Conservation (phyloP, 2,113 vertebrate species). For the Callipepla squamata region DNA sequence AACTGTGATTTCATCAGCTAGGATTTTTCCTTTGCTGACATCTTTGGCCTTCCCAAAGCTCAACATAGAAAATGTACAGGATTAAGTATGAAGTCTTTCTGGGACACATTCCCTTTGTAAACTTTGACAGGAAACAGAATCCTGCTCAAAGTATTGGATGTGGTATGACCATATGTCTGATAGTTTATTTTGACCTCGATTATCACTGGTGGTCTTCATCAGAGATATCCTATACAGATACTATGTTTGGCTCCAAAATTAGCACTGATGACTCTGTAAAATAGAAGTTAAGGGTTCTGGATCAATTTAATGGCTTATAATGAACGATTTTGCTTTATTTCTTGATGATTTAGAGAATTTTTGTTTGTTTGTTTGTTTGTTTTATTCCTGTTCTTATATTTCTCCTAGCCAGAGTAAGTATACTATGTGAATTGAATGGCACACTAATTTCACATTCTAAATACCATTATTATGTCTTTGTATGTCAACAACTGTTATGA, state of each 20-base stretch:
- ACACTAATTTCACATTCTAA: not conserved
- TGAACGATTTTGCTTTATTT: not conserved
- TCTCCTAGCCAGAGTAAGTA: not conserved
- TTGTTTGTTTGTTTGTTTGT: not conserved
- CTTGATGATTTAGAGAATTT: conserved; percentile 28
- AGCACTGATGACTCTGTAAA: not conserved
- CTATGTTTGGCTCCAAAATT: not conserved
- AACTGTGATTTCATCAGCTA: conserved; percentile 17
- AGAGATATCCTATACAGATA: not conserved
- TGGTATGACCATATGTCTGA: not conserved
- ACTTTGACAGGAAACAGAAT: not conserved
- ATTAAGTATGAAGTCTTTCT: not conserved
- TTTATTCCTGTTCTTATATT: conserved; percentile 8
- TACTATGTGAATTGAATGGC: not conserved
- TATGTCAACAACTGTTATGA: not conserved
- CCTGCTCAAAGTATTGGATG: not conserved
- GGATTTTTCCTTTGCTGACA: conserved; percentile 11
- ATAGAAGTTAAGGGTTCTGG: not conserved
- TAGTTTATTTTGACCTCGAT: conserved; percentile 10
- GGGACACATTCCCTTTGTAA: not conserved
- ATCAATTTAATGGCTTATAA: conserved; percentile 23
- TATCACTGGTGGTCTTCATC: not conserved
- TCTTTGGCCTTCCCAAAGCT: not conserved
- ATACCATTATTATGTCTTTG: not conserved
- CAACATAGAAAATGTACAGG: not conserved